Evolutionary conservation across 2,888 invertebrate genomes (phyloP), one percentile per base, ranked within the genome.

Genomic region (Drosophila helvetica): DNA sequence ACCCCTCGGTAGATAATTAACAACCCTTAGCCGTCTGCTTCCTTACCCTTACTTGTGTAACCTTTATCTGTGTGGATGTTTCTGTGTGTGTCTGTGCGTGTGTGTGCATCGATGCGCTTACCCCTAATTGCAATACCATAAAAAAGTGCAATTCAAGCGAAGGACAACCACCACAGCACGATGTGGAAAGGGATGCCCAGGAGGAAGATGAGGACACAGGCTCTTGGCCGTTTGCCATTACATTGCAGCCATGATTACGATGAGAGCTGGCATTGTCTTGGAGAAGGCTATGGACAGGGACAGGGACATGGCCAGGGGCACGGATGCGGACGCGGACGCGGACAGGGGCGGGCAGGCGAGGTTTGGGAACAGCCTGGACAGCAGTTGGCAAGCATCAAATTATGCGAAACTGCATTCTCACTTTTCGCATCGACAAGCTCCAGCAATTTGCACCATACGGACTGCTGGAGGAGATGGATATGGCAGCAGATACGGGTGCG

Each of bases 81-180:
- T n/a, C n/a, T n/a, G n/a, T n/a, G 54, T 42, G 55, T 47, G 45
- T 45, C 48, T 64, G 47, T 53, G 75, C 60, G 60, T 64, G 63
- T 51, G 50, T 59, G 52, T 59, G 64, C 54, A 65, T 71, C 55
- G 54, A 57, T 77, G 65, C 61, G 83, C 75, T 88, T 85, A 89
- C 90, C 89, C 88, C 88, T 90, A 90, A 90, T 90, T 90, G 90
- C 86, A 82, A 77, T 61, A 75, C 76, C 85, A 88, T 89, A 88
- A 90, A 89, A 88, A 87, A 80, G 62, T 88, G 86, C 87, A 82
- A 89, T 90, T 87, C 75, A 74, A 79, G 51, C 83, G 88, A 90
- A 90, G 90, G 90, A 90, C 90, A 87, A 82, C 62, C 75, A 75
- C 51, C 51, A 68, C 30, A 73, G 77, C 67, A 60, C 71, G 63